These are phyloP conservation scores for Ctenoplectra terminalis DNA, from an alignment of 1,140 invertebrate species.

Conservation along the genomic window DNA sequence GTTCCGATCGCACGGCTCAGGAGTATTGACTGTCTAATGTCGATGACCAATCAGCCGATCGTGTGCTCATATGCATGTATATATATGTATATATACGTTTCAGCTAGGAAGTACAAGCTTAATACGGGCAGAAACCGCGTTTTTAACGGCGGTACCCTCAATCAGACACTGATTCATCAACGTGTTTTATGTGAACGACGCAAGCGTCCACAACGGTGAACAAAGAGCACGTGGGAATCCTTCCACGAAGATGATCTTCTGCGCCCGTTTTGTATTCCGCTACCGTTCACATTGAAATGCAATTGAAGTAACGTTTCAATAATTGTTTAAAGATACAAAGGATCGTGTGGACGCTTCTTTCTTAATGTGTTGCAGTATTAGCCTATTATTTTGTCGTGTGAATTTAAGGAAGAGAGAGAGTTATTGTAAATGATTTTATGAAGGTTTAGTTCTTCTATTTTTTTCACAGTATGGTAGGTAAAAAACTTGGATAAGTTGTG, in stretches of 20 bases:
- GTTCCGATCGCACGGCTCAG: conserved; percentile 38
- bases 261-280: background rate
- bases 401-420: too few species aligned
- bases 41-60: conserved; percentile 7
- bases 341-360: background rate
- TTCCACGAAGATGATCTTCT: background rate
- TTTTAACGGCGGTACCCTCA: background rate
- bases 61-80: background rate
- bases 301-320: conserved; percentile 27
- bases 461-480: too few species aligned
- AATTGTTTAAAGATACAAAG: background rate
- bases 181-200: conserved; percentile 17
- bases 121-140: too few species aligned
- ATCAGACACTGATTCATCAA: conserved; percentile 39
- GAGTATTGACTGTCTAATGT: conserved; percentile 38
- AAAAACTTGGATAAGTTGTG: too few species aligned
- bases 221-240: conserved; percentile 5
- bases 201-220: background rate
- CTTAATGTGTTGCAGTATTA: background rate
- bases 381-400: too few species aligned
- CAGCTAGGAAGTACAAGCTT: background rate
- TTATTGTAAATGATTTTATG: too few species aligned
- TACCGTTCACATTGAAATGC: conserved; percentile 24
- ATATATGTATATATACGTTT: background rate
- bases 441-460: too few species aligned